Percentiles rank a stretch among this genome's conserved stretches.
Conservation (phyloP, 2,888 invertebrate species). For the Athalia cordata region DNA sequence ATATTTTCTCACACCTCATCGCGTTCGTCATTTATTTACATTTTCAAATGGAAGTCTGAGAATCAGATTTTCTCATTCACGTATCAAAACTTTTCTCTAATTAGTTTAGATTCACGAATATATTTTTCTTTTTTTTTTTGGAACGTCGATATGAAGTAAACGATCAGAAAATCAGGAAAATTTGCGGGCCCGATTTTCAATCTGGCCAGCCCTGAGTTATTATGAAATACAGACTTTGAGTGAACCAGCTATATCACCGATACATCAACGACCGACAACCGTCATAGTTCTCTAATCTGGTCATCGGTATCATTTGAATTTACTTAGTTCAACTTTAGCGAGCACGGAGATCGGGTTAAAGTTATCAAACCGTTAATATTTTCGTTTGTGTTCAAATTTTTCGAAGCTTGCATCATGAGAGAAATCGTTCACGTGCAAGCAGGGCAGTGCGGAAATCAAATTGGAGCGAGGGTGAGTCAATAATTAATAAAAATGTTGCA, state of each 20-base stretch:
- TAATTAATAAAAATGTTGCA: neutral
- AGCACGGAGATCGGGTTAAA: neutral
- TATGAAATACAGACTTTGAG: no score
- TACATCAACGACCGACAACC: neutral
- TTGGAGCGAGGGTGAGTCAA: conserved; percentile 16
- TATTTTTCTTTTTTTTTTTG: no score
- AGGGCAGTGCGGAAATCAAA: conserved; percentile 30
- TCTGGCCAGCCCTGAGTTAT: neutral
- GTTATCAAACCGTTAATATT: neutral
- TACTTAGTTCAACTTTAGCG: conserved; percentile 1
- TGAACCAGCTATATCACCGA: neutral
- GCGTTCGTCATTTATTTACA: no score
- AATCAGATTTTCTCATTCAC: no score
- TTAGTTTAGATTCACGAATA: no score
- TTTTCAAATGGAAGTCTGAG: no score
- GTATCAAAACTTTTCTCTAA: no score
- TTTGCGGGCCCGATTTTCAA: neutral
- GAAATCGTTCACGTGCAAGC: conserved; percentile 35
- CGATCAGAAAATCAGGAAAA: neutral
- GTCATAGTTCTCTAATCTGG: neutral
- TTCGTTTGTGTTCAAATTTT: neutral
- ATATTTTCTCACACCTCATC: no score
- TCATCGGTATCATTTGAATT: conserved; percentile 2
- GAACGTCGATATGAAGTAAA: no score
- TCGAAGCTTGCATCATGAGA: conserved; percentile 5